Percentiles rank a stretch among this genome's conserved stretches.
phyloP scores from a whole-genome alignment of 2,888 invertebrate species.

The Stenurella melanura region DNA sequence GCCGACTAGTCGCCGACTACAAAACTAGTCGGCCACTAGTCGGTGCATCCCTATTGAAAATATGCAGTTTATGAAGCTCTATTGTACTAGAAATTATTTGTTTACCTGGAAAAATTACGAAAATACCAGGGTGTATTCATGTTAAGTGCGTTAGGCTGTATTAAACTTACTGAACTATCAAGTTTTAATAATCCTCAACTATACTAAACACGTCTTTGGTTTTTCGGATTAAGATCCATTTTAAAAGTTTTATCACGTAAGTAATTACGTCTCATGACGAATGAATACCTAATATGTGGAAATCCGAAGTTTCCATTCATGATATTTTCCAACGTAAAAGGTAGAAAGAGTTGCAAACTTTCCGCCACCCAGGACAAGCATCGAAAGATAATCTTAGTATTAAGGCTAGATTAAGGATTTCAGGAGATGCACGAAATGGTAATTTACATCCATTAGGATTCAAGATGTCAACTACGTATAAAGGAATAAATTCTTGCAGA shows the following conservation, averaged over 20 bases:
- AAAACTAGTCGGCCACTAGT: too few species aligned
- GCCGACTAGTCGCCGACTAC: too few species aligned
- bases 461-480: slow-evolving; percentile 3
- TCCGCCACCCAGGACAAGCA: not conserved
- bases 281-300: not conserved
- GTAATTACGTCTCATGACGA: not conserved
- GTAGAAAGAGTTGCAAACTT: not conserved
- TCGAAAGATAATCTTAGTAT: not conserved
- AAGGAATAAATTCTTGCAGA: slow-evolving; percentile 1
- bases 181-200: too few species aligned
- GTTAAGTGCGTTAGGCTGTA: too few species aligned
- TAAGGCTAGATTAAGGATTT: not conserved
- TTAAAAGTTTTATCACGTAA: not conserved
- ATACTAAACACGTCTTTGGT: too few species aligned
- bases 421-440: not conserved
- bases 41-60: too few species aligned
- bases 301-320: not conserved
- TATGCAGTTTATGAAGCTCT: too few species aligned
- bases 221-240: not conserved
- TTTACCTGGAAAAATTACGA: too few species aligned
- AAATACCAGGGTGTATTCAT: too few species aligned
- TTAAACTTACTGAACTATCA: too few species aligned
- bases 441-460: slow-evolving; percentile 7
- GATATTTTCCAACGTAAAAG: not conserved
- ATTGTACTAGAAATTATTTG: too few species aligned